These are phyloP conservation scores for Ia io DNA, from an alignment of 2,113 vertebrate genomes.

Conservation along the genomic window DNA sequence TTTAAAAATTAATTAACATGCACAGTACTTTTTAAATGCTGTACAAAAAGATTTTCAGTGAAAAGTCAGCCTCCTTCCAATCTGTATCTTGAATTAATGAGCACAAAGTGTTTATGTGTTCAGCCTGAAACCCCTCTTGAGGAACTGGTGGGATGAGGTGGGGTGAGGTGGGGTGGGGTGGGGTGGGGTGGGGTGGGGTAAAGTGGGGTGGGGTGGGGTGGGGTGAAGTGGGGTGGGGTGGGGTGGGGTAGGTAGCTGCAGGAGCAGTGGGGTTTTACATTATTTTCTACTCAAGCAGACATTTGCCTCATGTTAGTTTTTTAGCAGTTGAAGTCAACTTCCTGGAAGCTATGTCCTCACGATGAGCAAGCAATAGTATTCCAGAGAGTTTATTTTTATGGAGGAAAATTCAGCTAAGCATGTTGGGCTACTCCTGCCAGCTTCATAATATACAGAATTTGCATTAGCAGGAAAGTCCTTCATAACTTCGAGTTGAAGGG, in stretches of 20 bases:
- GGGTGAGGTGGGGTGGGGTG: too few relatives aligned
- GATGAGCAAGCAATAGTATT: neutral
- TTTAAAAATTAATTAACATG: neutral
- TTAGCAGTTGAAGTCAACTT: slow-evolving; percentile 52
- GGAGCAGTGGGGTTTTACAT: neutral
- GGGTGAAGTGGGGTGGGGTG: too few relatives aligned
- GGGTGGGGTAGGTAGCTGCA: neutral
- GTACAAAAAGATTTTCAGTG: neutral
- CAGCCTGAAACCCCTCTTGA: neutral
- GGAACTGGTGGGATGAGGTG: neutral
- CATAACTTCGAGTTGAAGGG: neutral
- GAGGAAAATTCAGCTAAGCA: slow-evolving; percentile 63
- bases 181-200: too few relatives aligned
- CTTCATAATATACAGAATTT: slow-evolving; percentile 37
- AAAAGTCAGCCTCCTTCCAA: neutral
- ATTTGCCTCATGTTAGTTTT: neutral
- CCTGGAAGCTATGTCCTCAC: slow-evolving; percentile 61
- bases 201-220: too few relatives aligned
- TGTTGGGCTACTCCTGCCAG: neutral
- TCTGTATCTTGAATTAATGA: neutral
- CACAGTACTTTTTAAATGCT: neutral
- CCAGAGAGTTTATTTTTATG: slow-evolving; percentile 56
- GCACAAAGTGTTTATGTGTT: neutral
- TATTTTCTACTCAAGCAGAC: neutral
- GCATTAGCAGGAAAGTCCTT: neutral